Evolutionary conservation across 2,888 invertebrate genomes (phyloP), one percentile per base, ranked within the genome.

Genomic region (Cybosia mesomella): DNA sequence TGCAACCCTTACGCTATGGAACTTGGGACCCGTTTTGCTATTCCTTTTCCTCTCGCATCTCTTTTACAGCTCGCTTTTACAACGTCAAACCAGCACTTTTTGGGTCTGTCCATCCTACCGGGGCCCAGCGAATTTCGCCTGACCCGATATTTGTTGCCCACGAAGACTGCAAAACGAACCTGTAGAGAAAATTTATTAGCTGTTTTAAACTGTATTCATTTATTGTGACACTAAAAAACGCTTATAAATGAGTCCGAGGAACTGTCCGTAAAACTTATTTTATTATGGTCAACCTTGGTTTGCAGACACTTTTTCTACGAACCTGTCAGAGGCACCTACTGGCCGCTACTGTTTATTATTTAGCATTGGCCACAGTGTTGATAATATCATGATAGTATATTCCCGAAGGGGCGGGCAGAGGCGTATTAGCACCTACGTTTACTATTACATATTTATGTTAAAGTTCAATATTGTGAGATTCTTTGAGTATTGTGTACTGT

Each of bases 271-370:
- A 68, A 67, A 68, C 49, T 9, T 9, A 9, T 54, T n/a, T 10
- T 10, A 5, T 36, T 34, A 72, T 79, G 78, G 79, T 71, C 57
- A 69, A 73, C 75, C 72, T 61, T 77, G 64, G 21, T 24, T 32
- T 62, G 61, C 34, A 21, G n/a, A 18, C 53, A 70, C 71, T 77
- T 71, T 72, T 73, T 67, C 64, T 75, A 66, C 36, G 24, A 9
- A 13, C 54, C 32, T 68, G 24, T 72, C 55, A 21, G n/a, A 60
- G 39, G 58, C 43, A 28, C 21, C 13, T 21, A 34, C n/a, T n/a
- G 49, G n/a, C 18, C 9, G 49, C 49, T 49, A n/a, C 49, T 49
- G 49, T 49, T 49, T 49, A 49, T 49, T 49, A 49, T 49, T 49
- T 49, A 2, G 49, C n/a, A n/a, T 49, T 49, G 49, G n/a, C 18